phyloP scores from a whole-genome alignment of 2,113 vertebrate species.

The Oreocharis arfaki region DNA sequence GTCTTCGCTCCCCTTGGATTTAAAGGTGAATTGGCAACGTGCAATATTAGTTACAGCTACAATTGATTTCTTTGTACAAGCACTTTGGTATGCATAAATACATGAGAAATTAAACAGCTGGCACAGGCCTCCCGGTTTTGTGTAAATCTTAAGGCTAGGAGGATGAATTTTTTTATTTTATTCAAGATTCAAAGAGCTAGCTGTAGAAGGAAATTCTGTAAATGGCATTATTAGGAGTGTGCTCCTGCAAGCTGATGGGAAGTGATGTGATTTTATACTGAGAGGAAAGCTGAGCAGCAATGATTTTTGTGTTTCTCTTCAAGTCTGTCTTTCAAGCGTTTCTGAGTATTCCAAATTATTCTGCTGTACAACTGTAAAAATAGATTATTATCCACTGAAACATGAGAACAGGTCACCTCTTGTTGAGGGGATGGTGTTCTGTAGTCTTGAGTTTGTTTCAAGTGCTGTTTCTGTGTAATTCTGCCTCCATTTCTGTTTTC shows the following conservation, averaged over 20 bases:
- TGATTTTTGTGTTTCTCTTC: not conserved
- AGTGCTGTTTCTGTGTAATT: not conserved
- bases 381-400: not conserved
- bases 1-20: not conserved
- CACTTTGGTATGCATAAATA: slow-evolving; percentile 1
- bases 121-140: not conserved
- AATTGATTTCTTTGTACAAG: slow-evolving; percentile 1
- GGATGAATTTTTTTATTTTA: not conserved
- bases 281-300: not conserved
- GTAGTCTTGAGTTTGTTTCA: not conserved
- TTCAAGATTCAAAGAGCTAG: not conserved
- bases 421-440: not conserved
- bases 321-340: not conserved
- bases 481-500: not conserved
- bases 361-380: not conserved
- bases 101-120: not conserved
- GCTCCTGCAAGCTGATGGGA: not conserved
- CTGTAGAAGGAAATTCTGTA: not conserved
- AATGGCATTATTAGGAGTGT: not conserved
- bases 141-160: not conserved
- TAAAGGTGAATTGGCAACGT: not conserved
- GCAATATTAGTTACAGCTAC: not conserved
- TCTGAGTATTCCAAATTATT: not conserved
- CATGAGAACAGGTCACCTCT: not conserved
- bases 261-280: not conserved